Evolutionary conservation across 2,888 invertebrate species (phyloP).

Genomic region (Plagodis dolabraria): DNA sequence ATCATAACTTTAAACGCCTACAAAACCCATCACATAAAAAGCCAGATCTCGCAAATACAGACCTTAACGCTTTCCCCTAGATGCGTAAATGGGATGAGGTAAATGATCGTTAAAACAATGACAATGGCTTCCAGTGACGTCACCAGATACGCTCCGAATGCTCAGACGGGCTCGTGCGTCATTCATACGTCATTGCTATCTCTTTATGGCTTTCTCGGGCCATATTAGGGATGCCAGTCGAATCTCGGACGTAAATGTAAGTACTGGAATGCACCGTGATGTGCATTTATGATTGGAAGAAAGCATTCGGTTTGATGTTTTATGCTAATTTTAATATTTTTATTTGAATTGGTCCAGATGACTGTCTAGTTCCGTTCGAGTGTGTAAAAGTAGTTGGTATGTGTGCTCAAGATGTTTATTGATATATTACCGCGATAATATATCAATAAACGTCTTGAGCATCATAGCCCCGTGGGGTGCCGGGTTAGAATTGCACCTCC

Average conservation of each 20-base stretch:
- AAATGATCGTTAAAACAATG: constrained; percentile 20
- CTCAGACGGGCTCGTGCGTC: constrained; percentile 61
- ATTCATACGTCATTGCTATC: constrained; percentile 60
- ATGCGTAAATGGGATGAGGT: constrained; percentile 10
- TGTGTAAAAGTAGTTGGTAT: no score
- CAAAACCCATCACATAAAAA: neutral
- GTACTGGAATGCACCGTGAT: constrained; percentile 21
- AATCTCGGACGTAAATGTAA: constrained; percentile 26
- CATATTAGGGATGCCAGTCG: constrained; percentile 29
- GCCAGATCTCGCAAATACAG: constrained; percentile 1
- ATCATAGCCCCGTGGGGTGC: no score
- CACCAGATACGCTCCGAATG: constrained; percentile 61
- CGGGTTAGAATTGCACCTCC: no score
- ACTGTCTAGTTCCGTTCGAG: no score
- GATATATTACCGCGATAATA: no score
- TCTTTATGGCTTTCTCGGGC: constrained; percentile 50
- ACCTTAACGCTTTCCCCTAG: constrained; percentile 10
- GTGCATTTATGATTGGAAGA: constrained; percentile 24
- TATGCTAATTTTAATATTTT: neutral
- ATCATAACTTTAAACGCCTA: neutral
- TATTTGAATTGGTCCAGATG: no score
- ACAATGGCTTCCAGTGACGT: constrained; percentile 57
- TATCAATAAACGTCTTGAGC: no score
- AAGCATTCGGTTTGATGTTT: constrained; percentile 9
- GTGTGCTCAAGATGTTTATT: no score